Percentiles rank a stretch among this genome's conserved stretches.
phyloP scores from a whole-genome alignment of 2,113 vertebrate species.

The Axis porcinus region DNA sequence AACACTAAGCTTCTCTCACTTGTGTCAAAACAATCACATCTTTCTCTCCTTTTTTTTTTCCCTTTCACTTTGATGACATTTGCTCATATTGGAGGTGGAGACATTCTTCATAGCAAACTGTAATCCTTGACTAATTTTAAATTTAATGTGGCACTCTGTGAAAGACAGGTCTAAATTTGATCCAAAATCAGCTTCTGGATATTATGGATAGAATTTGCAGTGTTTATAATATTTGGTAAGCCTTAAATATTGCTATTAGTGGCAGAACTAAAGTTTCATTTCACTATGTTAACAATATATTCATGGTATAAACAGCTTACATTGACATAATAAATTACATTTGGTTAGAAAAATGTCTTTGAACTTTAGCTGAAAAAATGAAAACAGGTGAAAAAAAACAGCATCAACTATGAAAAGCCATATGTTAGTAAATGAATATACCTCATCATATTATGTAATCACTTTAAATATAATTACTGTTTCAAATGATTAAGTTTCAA shows the following conservation, averaged over 20 bases:
- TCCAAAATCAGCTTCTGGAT: conserved; percentile 47
- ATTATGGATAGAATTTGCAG: neutral
- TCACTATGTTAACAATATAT: neutral
- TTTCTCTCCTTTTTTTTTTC: neutral
- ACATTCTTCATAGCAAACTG: conserved; percentile 44
- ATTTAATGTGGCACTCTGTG: conserved; percentile 49
- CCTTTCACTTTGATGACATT: conserved; percentile 53
- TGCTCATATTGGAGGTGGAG: conserved; percentile 60
- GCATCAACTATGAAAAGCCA: conserved; percentile 10
- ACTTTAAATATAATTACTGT: conserved; percentile 30
- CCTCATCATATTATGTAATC: neutral
- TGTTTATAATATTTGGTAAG: conserved; percentile 27
- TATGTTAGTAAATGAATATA: conserved; percentile 12
- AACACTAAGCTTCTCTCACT: conserved; percentile 46
- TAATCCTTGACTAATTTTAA: conserved; percentile 70
- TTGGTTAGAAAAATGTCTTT: conserved; percentile 56
- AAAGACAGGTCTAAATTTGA: conserved; percentile 62
- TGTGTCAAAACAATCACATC: conserved; percentile 68
- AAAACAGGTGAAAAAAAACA: conserved; percentile 28
- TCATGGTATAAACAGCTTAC: neutral
- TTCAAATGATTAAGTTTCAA: conserved; percentile 34
- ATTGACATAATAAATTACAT: conserved; percentile 27
- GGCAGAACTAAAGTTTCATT: neutral
- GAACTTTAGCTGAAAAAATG: conserved; percentile 47
- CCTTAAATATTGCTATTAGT: conserved; percentile 23